Conservation (phyloP, 2,113 vertebrate species). For the Semicossyphus pulcher region DNA sequence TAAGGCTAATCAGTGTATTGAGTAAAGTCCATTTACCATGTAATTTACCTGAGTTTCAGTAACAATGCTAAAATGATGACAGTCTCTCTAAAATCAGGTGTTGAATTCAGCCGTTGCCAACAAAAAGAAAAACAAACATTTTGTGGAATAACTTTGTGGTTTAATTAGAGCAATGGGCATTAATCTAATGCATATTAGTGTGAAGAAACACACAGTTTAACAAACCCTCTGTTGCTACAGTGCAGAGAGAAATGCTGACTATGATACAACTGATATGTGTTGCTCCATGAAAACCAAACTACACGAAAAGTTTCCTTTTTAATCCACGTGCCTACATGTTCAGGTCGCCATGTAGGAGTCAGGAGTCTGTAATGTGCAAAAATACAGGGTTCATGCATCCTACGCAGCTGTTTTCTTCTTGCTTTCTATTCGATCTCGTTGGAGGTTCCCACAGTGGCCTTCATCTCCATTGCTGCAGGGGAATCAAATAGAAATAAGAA, state of each 20-base stretch:
- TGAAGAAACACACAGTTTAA: slow-evolving; percentile 53
- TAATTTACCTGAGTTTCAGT: too few species aligned
- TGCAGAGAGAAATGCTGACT: slow-evolving; percentile 40
- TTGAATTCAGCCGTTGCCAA: background rate
- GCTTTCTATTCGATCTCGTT: slow-evolving; percentile 74
- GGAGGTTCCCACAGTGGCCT: slow-evolving; percentile 39
- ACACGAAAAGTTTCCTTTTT: slow-evolving; percentile 13
- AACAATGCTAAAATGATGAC: too few species aligned
- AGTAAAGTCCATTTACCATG: too few species aligned
- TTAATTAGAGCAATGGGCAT: slow-evolving; percentile 75
- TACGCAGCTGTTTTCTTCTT: background rate
- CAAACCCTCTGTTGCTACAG: slow-evolving; percentile 33
- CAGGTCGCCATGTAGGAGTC: slow-evolving; percentile 17
- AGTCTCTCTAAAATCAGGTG: too few species aligned
- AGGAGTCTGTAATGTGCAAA: slow-evolving; percentile 53
- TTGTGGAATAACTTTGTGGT: slow-evolving; percentile 12
- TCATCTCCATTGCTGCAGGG: slow-evolving; percentile 49
- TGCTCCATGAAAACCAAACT: slow-evolving; percentile 44
- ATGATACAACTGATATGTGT: slow-evolving; percentile 41
- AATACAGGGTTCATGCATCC: slow-evolving; percentile 36
- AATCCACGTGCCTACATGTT: slow-evolving; percentile 8
- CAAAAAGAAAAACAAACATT: background rate
- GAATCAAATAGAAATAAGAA: background rate
- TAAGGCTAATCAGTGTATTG: too few species aligned
- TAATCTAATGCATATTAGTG: slow-evolving; percentile 79